Evolutionary conservation across 30 jellyfish, hydroid and myxozoan species (phyloP).

Genomic region (Turritopsis rubra): DNA sequence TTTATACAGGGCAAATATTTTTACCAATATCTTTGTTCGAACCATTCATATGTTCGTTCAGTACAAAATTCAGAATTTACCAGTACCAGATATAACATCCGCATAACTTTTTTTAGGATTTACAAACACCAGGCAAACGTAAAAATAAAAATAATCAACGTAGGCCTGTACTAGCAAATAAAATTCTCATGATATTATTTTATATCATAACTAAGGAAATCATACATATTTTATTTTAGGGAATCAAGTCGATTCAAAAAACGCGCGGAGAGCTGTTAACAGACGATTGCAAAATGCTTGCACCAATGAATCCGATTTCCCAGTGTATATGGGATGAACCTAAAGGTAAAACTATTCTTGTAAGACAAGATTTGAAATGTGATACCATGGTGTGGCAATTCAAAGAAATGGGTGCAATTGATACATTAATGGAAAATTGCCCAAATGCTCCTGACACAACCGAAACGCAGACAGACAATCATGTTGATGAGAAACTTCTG

Average conservation of each 20-base stretch:
- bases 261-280: slow-evolving; percentile 45
- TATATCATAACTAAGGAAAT: too few relatives aligned
- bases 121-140: too few relatives aligned
- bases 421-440: slow-evolving; percentile 48
- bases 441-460: slow-evolving; percentile 62
- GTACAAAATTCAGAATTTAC: too few relatives aligned
- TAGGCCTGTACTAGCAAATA: too few relatives aligned
- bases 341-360: slow-evolving; percentile 21
- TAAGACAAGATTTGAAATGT: slow-evolving; percentile 47
- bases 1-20: too few relatives aligned
- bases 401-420: slow-evolving; percentile 68
- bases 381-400: slow-evolving; percentile 59
- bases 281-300: slow-evolving; percentile 46
- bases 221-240: slow-evolving; percentile 8
- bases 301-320: slow-evolving; percentile 47
- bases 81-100: too few relatives aligned
- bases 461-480: neutral
- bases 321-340: slow-evolving; percentile 46
- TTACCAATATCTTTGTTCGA: too few relatives aligned
- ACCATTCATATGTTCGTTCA: too few relatives aligned
- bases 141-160: too few relatives aligned
- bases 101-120: too few relatives aligned
- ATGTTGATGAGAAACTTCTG: slow-evolving; percentile 1
- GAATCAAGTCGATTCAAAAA: slow-evolving; percentile 36
- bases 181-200: neutral